Evolutionary conservation across 2,888 invertebrate genomes (phyloP), one percentile per base, ranked within the genome.

Genomic region (Drosophila cognata): DNA sequence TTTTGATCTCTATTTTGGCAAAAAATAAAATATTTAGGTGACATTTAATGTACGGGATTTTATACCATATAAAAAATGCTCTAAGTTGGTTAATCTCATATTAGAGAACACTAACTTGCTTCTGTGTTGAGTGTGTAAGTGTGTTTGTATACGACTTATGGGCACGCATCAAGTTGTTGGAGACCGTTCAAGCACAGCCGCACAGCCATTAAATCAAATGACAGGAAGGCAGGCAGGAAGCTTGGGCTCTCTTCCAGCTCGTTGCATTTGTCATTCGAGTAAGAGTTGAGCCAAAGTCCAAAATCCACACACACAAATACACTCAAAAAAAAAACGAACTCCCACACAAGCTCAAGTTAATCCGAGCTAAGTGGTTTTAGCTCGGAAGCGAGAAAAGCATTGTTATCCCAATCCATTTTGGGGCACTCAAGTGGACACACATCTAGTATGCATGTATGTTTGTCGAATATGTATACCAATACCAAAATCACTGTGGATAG

Each of bases 281-380:
- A 36, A 52, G 67, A 74, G 65, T 52, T 56, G 59, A 57, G 57
- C 53, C 58, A 58, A 66, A 73, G 55, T 59, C 62, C 35, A 68
- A 43, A 21, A 55, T 58, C 61, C 62, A 50, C 53, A 41, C 66
- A 57, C 41, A 59, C 51, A 18, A 48, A 52, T 5, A 31, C 55
- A 56, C 59, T 58, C 59, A 31, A 60, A 55, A 41, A 50, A 31
- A 11, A 46, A 36, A 6, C 43, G 21, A 8, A 28, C 29, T 29
- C 31, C 52, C 36, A 59, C 46, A 50, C 58, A 59, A 64, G 56
- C 81, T 61, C 55, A 73, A 84, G 87, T 84, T 88, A 87, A 88
- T 88, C 86, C 71, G 56, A 78, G 75, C 70, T 88, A 82, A 87
- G 86, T 87, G 84, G 77, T 85, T 84, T 85, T 62, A 75, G 78